Percentiles rank a stretch among this genome's conserved stretches.
phyloP scores from a whole-genome alignment of 2,797 vertebrate species.

The Danio tinwini region DNA sequence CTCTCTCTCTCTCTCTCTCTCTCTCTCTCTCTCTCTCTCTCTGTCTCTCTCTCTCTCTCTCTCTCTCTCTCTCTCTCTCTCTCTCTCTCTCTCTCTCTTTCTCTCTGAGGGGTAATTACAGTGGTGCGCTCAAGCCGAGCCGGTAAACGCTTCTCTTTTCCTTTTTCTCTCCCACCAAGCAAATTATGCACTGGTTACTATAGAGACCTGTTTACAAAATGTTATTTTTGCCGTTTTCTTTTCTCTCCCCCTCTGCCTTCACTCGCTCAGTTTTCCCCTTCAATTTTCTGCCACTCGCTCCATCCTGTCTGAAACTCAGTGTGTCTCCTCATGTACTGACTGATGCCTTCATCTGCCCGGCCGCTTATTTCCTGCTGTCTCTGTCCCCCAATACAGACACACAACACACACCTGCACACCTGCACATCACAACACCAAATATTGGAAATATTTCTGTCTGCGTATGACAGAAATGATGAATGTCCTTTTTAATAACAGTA shows the following conservation, averaged over 20 bases:
- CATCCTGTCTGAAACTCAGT: conserved; percentile 59
- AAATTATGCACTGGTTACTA: conserved; percentile 83
- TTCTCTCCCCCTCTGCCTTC: conserved; percentile 53
- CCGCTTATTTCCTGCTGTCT: conserved; percentile 54
- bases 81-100: background rate
- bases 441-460: conserved; percentile 22
- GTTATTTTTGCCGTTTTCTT: conserved; percentile 70
- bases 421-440: background rate
- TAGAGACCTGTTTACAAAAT: conserved; percentile 84
- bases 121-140: conserved; percentile 83
- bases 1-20: too few relatives aligned
- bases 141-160: conserved; percentile 82
- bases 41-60: conserved; percentile 47
- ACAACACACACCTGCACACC: conserved; percentile 15
- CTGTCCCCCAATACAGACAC: background rate
- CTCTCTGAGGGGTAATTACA: conserved; percentile 80
- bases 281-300: conserved; percentile 59
- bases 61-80: conserved; percentile 16
- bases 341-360: conserved; percentile 53
- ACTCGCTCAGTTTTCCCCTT: conserved; percentile 51
- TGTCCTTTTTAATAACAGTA: conserved; percentile 21
- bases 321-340: conserved; percentile 50
- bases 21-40: conserved; percentile 49
- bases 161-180: conserved; percentile 77
- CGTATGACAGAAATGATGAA: conserved; percentile 16